Percentiles rank a stretch among this genome's conserved stretches.
These are phyloP conservation scores for Menidia beryllina DNA, from an alignment of 2,113 vertebrate genomes.

Conservation along the genomic window DNA sequence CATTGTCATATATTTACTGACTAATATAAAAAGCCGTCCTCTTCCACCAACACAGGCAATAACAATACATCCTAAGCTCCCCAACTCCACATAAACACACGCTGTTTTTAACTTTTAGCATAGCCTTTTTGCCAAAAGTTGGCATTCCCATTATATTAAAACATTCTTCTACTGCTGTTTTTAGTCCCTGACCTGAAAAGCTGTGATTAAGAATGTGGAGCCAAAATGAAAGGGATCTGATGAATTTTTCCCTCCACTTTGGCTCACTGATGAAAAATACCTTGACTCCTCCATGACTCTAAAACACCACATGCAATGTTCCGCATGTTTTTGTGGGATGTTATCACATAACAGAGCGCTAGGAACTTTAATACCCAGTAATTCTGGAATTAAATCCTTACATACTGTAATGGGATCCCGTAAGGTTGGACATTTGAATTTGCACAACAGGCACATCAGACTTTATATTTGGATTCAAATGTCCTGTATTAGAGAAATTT, in stretches of 20 bases:
- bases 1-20: conserved; percentile 18
- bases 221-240: conserved; percentile 30
- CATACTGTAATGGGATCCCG: neutral
- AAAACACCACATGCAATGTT: conserved; percentile 6
- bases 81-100: conserved; percentile 21
- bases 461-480: conserved; percentile 43
- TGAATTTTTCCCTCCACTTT: conserved; percentile 41
- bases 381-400: neutral
- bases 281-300: conserved; percentile 2
- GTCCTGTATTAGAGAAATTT: neutral
- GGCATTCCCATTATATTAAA: conserved; percentile 67
- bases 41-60: conserved; percentile 53
- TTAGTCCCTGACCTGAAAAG: conserved; percentile 9
- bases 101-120: conserved; percentile 45
- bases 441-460: neutral
- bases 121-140: conserved; percentile 60
- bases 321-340: conserved; percentile 4
- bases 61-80: conserved; percentile 37
- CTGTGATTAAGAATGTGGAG: conserved; percentile 59
- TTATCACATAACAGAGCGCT: neutral
- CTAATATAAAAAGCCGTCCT: conserved; percentile 61
- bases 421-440: neutral
- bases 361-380: neutral
- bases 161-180: conserved; percentile 56
- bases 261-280: conserved; percentile 24